phyloP scores from a whole-genome alignment of 2,113 vertebrate genomes.

The Oophaga pumilio region DNA sequence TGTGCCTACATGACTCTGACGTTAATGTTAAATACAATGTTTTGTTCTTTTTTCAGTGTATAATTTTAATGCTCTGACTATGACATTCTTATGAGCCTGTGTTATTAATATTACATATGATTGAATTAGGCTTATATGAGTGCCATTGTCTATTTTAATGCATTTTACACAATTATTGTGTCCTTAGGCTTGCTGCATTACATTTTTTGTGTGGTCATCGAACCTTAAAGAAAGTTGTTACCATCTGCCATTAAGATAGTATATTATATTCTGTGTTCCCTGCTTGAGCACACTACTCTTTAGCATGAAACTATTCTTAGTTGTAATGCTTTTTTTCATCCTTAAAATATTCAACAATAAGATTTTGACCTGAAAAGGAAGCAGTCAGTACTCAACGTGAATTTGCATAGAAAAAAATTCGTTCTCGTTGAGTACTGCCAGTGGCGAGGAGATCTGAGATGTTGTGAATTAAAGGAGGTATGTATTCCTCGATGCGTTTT shows the following conservation, averaged over 20 bases:
- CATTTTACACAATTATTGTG: constrained; percentile 24
- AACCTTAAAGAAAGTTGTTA: constrained; percentile 45
- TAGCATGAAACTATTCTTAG: constrained; percentile 8
- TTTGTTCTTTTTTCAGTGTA: not conserved
- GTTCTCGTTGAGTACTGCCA: too few species aligned
- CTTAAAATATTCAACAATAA: constrained; percentile 11
- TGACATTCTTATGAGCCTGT: not conserved
- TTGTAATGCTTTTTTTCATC: not conserved
- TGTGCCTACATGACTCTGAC: constrained; percentile 23
- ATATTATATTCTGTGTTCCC: constrained; percentile 6
- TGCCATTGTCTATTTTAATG: constrained; percentile 39
- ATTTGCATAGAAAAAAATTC: too few species aligned
- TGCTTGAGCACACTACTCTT: constrained; percentile 15
- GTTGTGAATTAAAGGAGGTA: too few species aligned
- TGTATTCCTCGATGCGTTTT: too few species aligned
- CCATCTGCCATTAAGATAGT: constrained; percentile 53
- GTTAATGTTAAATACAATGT: not conserved
- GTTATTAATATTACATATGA: constrained; percentile 3
- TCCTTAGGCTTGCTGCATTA: constrained; percentile 37
- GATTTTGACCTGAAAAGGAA: not conserved
- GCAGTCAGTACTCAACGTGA: too few species aligned
- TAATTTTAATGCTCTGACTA: not conserved
- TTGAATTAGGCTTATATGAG: not conserved
- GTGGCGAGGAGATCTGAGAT: too few species aligned
- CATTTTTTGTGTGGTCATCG: constrained; percentile 35